Conservation (phyloP, 1,140 invertebrate genomes). For the Cydia amplana region DNA sequence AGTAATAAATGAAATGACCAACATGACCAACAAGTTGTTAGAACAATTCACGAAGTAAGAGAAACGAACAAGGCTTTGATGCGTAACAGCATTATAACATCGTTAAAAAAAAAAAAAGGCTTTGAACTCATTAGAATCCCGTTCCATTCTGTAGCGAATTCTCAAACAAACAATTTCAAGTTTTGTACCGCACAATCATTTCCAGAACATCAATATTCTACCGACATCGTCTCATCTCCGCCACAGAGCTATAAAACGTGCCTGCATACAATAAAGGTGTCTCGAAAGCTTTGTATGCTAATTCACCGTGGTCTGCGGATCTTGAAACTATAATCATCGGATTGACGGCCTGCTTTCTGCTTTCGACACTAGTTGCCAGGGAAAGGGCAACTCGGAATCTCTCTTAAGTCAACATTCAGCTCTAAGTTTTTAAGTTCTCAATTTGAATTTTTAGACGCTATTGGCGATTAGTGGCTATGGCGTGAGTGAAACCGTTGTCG, state of each 20-base stretch:
- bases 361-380: conserved; percentile 13
- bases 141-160: neutral
- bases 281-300: conserved; percentile 29
- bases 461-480: no score
- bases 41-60: no score
- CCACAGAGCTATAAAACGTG: conserved; percentile 26
- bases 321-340: conserved; percentile 31
- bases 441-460: no score
- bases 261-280: conserved; percentile 26
- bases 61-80: neutral
- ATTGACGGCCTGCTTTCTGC: conserved; percentile 28
- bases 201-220: conserved; percentile 7
- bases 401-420: conserved; percentile 2
- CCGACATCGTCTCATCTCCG: conserved; percentile 20
- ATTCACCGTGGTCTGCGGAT: conserved; percentile 5
- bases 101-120: no score
- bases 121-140: neutral
- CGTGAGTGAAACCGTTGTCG: no score
- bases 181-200: neutral
- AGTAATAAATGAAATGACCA: no score
- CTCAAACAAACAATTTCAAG: neutral
- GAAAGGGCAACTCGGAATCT: conserved; percentile 15
- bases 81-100: no score
- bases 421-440: no score
- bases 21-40: no score